A percentile compares a stretch with the other conserved stretches of the same genome.
phyloP scores from a whole-genome alignment of 2,797 vertebrate genomes.

The Intellagama lesueurii region DNA sequence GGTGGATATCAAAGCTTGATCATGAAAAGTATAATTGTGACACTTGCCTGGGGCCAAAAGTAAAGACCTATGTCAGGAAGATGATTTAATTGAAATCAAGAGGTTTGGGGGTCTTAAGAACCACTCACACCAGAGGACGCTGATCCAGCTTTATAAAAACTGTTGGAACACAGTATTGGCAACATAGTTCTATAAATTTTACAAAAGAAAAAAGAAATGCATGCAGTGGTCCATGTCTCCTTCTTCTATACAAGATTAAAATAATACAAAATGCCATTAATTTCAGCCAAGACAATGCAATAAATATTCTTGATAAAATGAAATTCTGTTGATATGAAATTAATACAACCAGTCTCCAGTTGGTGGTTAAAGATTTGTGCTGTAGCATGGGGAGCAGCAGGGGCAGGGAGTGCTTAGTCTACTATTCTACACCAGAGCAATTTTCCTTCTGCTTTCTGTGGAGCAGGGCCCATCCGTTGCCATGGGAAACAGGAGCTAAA shows the following conservation, averaged over 20 bases:
- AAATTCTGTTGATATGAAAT: background rate
- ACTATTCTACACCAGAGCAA: background rate
- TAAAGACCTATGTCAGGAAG: background rate
- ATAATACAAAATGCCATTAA: background rate
- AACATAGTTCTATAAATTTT: background rate
- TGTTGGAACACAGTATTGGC: no score
- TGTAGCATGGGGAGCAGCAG: background rate
- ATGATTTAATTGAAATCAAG: slow-evolving; percentile 3
- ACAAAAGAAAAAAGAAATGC: background rate
- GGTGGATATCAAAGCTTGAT: background rate
- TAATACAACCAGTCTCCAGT: no score
- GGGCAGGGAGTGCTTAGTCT: background rate
- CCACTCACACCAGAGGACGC: background rate
- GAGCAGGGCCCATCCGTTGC: background rate
- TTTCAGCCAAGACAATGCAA: background rate
- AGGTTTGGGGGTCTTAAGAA: background rate
- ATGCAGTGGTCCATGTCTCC: background rate
- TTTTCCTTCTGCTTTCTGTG: slow-evolving; percentile 1
- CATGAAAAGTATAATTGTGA: background rate
- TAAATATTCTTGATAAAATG: background rate
- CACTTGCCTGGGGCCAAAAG: background rate
- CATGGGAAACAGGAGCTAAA: slow-evolving; percentile 3
- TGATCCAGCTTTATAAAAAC: background rate
- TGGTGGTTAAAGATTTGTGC: background rate
- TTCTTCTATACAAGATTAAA: background rate